These are phyloP conservation scores for Amiota mariae DNA, from an alignment of 2,888 invertebrate species.

Conservation along the genomic window DNA sequence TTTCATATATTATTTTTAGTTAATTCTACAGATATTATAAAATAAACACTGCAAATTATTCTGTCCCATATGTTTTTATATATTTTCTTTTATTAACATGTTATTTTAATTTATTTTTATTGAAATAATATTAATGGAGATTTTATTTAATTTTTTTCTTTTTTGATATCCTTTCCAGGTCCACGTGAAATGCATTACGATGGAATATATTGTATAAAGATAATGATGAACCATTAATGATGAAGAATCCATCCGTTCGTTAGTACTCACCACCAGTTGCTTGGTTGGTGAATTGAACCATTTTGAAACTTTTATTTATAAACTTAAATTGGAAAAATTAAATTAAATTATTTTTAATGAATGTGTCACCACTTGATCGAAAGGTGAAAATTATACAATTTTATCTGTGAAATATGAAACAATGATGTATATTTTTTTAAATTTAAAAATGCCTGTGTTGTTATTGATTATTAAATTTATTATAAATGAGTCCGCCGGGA, in stretches of 20 bases:
- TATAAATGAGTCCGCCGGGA: conserved; percentile 23
- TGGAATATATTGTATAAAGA: too few relatives aligned
- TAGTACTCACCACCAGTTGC: conserved; percentile 49
- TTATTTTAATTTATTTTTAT: too few relatives aligned
- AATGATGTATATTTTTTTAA: background rate
- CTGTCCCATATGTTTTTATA: too few relatives aligned
- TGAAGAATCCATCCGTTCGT: background rate
- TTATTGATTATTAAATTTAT: conserved; percentile 19
- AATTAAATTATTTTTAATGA: background rate
- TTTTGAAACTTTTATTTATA: conserved; percentile 29
- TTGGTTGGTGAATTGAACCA: conserved; percentile 53
- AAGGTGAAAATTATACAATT: background rate
- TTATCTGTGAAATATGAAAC: background rate
- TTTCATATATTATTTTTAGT: too few relatives aligned
- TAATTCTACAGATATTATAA: too few relatives aligned
- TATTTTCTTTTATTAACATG: too few relatives aligned
- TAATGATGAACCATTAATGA: too few relatives aligned
- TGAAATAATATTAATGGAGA: too few relatives aligned
- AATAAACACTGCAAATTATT: too few relatives aligned
- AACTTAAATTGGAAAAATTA: background rate
- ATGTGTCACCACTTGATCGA: background rate
- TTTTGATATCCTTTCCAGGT: background rate
- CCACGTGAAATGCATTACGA: background rate
- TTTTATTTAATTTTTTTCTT: conserved; percentile 11
- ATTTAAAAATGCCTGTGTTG: background rate